A percentile compares a stretch with the other conserved stretches of the same genome.
Evolutionary conservation across 2,888 invertebrate genomes (phyloP).

Genomic region (Peribatodes rhomboidaria): DNA sequence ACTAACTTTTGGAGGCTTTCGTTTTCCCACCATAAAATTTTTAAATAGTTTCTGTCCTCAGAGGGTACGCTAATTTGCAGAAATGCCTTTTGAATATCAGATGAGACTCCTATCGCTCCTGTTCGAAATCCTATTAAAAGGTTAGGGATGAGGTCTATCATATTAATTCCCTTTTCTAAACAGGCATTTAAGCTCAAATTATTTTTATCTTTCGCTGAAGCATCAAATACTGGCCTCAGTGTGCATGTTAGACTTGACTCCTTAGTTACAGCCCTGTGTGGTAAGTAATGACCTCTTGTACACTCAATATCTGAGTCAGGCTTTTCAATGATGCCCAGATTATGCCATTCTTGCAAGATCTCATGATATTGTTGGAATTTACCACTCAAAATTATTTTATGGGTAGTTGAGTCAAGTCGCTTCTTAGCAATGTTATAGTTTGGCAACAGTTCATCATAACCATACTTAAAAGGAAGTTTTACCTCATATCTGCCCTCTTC

Average conservation of each 20-base stretch:
- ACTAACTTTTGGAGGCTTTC: constrained; percentile 8
- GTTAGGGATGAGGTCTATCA: constrained; percentile 3
- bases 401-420: background rate
- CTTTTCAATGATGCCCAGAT: background rate
- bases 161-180: background rate
- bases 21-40: constrained; percentile 21
- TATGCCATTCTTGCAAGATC: too few species aligned
- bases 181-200: background rate
- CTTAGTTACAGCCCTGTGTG: background rate
- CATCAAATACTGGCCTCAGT: background rate
- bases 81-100: constrained; percentile 25
- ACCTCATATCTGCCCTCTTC: background rate
- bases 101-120: constrained; percentile 8
- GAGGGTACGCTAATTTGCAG: constrained; percentile 1
- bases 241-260: background rate
- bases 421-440: background rate
- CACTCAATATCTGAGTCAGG: background rate
- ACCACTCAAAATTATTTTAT: background rate
- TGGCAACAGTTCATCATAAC: background rate
- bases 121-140: background rate
- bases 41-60: constrained; percentile 14
- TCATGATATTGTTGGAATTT: background rate
- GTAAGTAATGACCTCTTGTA: background rate
- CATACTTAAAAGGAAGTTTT: background rate
- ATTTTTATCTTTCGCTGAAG: background rate